phyloP scores from a whole-genome alignment of 2,113 vertebrate species.

The Anthoscopus minutus region DNA sequence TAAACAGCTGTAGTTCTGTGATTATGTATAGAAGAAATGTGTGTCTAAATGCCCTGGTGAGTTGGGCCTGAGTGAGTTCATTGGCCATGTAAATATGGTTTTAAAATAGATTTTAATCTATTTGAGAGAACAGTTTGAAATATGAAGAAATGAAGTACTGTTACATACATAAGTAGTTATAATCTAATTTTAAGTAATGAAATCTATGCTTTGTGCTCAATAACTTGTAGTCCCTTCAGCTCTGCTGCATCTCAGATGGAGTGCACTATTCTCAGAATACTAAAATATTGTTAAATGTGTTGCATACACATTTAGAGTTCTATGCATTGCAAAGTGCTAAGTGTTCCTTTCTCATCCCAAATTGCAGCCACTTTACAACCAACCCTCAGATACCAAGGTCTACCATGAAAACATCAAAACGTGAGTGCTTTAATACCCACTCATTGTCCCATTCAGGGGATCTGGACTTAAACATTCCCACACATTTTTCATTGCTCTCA shows the following conservation, averaged over 20 bases:
- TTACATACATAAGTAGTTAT: not conserved
- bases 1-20: not conserved
- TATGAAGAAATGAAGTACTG: not conserved
- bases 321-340: not conserved
- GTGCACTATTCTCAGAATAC: not conserved
- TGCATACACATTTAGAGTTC: not conserved
- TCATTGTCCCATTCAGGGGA: not conserved
- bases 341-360: not conserved
- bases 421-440: slow-evolving; percentile 76
- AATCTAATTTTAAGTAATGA: not conserved
- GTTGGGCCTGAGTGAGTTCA: not conserved
- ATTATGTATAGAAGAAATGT: not conserved
- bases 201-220: not conserved
- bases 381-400: slow-evolving; percentile 97
- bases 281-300: not conserved
- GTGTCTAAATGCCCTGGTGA: not conserved
- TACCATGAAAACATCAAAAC: slow-evolving; percentile 99
- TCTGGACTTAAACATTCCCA: not conserved
- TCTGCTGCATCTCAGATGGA: not conserved
- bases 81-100: not conserved
- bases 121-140: not conserved
- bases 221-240: not conserved
- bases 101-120: not conserved
- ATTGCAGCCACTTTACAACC: slow-evolving; percentile 93
- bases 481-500: not conserved